A percentile compares a stretch with the other conserved stretches of the same genome.
These are phyloP conservation scores for Pachypsylla venusta DNA, from an alignment of 1,140 invertebrate genomes.

Conservation along the genomic window DNA sequence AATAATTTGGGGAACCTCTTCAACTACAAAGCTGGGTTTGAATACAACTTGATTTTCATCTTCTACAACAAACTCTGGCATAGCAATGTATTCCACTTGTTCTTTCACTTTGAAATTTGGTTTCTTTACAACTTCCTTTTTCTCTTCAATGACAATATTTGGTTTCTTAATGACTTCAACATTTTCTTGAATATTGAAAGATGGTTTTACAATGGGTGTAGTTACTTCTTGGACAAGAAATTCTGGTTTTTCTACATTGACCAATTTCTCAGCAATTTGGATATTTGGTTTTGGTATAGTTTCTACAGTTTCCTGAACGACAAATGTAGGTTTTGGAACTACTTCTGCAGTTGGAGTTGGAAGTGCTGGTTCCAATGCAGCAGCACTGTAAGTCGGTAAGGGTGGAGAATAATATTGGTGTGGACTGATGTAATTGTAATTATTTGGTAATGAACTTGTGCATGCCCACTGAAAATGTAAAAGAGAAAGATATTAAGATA, in stretches of 20 bases:
- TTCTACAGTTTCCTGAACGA: neutral
- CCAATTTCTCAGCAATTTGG: neutral
- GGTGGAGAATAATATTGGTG: neutral
- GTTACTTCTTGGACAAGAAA: neutral
- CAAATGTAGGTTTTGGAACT: neutral
- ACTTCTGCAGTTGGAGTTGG: neutral
- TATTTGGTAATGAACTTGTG: neutral
- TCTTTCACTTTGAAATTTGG: neutral
- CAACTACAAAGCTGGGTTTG: neutral
- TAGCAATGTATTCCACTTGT: slow-evolving; percentile 7
- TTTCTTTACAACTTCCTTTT: slow-evolving; percentile 5
- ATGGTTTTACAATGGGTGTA: neutral
- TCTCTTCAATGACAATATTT: slow-evolving; percentile 4
- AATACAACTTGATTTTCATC: slow-evolving; percentile 7
- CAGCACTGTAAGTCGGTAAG: neutral
- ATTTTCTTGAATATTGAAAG: slow-evolving; percentile 4
- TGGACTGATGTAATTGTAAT: neutral
- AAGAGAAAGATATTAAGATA: neutral
- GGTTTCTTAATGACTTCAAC: slow-evolving; percentile 5
- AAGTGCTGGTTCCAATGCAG: neutral
- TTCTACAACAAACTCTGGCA: neutral
- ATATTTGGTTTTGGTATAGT: neutral
- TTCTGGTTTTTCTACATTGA: neutral
- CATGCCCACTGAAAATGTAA: slow-evolving; percentile 4
- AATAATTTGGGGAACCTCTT: neutral